A percentile compares a stretch with the other conserved stretches of the same genome.
These are phyloP conservation scores for Alethe castanea DNA, from an alignment of 2,113 vertebrate genomes.

Conservation along the genomic window DNA sequence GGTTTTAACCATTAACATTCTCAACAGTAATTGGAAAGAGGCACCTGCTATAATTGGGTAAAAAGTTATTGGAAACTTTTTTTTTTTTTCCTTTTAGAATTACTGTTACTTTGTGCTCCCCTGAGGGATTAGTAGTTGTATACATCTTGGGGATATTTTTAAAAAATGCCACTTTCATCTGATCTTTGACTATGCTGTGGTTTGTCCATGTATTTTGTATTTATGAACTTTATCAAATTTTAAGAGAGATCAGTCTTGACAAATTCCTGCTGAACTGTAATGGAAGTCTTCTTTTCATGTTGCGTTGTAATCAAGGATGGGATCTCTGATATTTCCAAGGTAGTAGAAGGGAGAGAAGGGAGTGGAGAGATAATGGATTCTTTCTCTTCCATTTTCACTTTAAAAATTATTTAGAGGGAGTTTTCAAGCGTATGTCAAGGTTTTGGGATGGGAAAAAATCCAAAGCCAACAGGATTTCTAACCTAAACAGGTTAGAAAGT, in stretches of 20 bases:
- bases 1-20: not conserved
- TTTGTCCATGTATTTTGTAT: not conserved
- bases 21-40: constrained; percentile 34
- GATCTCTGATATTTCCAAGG: not conserved
- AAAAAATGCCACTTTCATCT: not conserved
- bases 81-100: not conserved
- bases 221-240: not conserved
- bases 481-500: not conserved
- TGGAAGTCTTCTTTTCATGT: not conserved
- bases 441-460: not conserved
- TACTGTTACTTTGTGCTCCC: not conserved
- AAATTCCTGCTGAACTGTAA: not conserved
- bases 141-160: not conserved
- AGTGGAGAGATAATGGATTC: not conserved
- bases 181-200: not conserved
- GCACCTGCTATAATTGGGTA: not conserved
- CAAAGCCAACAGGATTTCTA: not conserved
- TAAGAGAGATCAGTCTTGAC: not conserved
- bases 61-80: constrained; percentile 17
- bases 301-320: not conserved
- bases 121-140: not conserved
- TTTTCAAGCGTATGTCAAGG: not conserved
- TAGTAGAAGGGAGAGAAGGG: not conserved
- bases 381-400: not conserved
- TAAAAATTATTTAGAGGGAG: not conserved